Base-by-base conservation (phyloP, 1,140 invertebrate genomes). In the Megathymus violae region DNA sequence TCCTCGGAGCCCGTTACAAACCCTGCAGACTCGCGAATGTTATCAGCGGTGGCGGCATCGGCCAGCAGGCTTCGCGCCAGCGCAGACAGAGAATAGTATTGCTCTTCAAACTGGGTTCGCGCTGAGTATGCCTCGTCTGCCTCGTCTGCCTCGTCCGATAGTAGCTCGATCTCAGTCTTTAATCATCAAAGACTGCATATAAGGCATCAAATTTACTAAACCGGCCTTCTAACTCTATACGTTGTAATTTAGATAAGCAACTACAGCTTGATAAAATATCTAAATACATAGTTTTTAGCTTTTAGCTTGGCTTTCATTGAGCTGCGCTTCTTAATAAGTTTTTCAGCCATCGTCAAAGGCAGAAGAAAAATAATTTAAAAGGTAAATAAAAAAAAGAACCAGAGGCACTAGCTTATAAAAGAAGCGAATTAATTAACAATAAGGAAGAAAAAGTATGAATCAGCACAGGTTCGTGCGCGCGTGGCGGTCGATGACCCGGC, bases 131-230 rank as follows among this genome's bases (percentile, higher is more conserved):
- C 52, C 19, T 38, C 63, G 14, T 51, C 59, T 6, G 46, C 52
- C 19, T 38, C 63, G 14, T 51, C 59, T 17, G 51, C n/a, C 10
- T 36, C 25, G 34, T 63, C 60, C 14, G 52, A 34, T 10, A 59
- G 11, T 9, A 59, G 7, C 60, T 67, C 65, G 38, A 67, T 59
- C 19, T 67, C 65, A 0, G 59, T 65, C 47, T 69, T 62, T 56
- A 64, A 54, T 60, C 47, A 11, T 69, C 67, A 31, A 64, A 69
- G 3, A 10, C 43, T 1, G 10, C 17, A 27, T 61, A 69, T 64
- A 69, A 54, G 16, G 34, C 41, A 56, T 60, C 54, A 13, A 64
- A 64, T 64, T 64, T 64, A 9, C 17, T 43, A 17, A 61, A 56
- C 7, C 67, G 67, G 6, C 67, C 34, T 16, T 61, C 48, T 25